Evolutionary conservation across 92 coral and sea anemone species (phyloP).

Genomic region (Zoanthus solanderi): DNA sequence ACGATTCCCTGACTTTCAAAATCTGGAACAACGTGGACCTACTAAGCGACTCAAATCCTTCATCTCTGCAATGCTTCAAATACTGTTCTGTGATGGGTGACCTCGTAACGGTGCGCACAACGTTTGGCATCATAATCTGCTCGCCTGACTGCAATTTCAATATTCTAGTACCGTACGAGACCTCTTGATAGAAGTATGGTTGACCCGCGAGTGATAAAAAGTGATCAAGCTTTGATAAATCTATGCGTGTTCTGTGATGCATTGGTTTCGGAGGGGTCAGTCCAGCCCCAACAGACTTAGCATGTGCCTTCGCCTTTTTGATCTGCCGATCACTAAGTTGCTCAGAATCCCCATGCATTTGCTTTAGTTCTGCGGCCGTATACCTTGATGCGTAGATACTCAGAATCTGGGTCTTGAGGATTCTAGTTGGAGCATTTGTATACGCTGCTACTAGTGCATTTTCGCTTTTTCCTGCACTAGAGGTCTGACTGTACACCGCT

Average conservation of each 20-base stretch:
- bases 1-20: conserved; percentile 59
- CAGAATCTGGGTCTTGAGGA: conserved; percentile 66
- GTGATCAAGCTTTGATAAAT: conserved; percentile 57
- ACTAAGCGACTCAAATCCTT: conserved; percentile 65
- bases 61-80: conserved; percentile 45
- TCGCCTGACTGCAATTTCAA: conserved; percentile 66
- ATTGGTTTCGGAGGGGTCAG: conserved; percentile 39
- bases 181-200: conserved; percentile 74
- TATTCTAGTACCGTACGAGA: conserved; percentile 65
- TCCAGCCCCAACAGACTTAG: conserved; percentile 61
- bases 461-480: conserved; percentile 3
- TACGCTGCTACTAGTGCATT: conserved; percentile 50
- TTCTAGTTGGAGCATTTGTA: conserved; percentile 65
- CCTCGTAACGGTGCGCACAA: conserved; percentile 67
- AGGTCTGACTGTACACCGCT: conserved; percentile 44
- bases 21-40: conserved; percentile 66
- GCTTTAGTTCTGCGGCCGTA: conserved; percentile 31
- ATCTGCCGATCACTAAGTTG: conserved; percentile 66
- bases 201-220: conserved; percentile 53
- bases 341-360: conserved; percentile 67
- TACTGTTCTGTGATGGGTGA: conserved; percentile 73
- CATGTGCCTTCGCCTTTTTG: conserved; percentile 60
- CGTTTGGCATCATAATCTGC: conserved; percentile 71
- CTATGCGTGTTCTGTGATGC: conserved; percentile 55
- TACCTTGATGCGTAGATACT: conserved; percentile 62